Base-by-base conservation (phyloP, 2,797 vertebrate species). In the Xenopus petersii region DNA sequence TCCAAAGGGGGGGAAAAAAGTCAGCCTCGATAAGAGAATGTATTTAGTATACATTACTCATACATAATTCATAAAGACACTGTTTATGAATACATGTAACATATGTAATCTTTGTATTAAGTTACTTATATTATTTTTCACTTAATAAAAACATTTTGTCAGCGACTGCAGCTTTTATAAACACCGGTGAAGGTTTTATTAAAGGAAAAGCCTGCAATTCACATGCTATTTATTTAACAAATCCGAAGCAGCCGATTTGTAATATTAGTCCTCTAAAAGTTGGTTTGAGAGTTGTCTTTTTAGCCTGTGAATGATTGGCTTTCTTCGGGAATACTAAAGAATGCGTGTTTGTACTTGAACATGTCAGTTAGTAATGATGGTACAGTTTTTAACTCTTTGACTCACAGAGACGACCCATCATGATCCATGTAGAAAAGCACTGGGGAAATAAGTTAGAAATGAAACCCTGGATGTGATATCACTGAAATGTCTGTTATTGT, bases 81-180 rank as follows among this genome's bases (percentile, higher is more conserved):
- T 79, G 76, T 79, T 79, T 79, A 79, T 79, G 72, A 63, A 70
- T 70, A 54, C 47, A 64, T 65, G 71, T 78, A 70, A 74, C 71
- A 65, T 70, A 73, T 73, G 69, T 69, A 74, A 79, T 79, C 76
- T 61, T 68, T 74, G 68, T 71, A 74, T 74, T 79, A 70, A 65
- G 61, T 70, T 65, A 67, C 33, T 49, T 10, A 74, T 70, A 70
- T 79, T 73, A 79, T 79, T 79, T 78, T 74, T 79, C 69, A 67
- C 67, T 74, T 79, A 79, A 79, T 79, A 79, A 79, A 79, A 79
- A 79, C 76, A 79, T 79, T 79, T 79, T 79, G 76, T 79, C 76
- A 74, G 76, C 13, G 46, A 30, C 76, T 70, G 66, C 54, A 58
- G 61, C 36, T 73, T 42, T 79, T 79, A 58, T 79, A 79, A 79